phyloP scores from a whole-genome alignment of 2,888 invertebrate species.

The Hecatera dysodea region DNA sequence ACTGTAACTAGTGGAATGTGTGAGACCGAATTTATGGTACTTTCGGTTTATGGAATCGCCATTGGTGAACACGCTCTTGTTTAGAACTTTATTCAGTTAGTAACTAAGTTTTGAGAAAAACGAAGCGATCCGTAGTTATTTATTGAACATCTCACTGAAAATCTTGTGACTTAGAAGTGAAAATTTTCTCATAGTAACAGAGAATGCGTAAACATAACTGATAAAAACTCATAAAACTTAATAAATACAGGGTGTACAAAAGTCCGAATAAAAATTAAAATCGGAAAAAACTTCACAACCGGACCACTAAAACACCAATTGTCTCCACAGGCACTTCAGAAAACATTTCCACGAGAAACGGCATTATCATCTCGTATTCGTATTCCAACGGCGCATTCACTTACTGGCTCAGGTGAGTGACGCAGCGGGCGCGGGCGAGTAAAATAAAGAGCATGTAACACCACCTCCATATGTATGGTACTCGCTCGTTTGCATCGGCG shows the following conservation, averaged over 20 bases:
- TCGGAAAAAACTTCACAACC: neutral
- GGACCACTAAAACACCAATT: conserved; percentile 4
- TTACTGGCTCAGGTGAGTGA: conserved; percentile 68
- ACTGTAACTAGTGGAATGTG: conserved; percentile 41
- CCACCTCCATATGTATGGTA: conserved; percentile 70
- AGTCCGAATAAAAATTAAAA: neutral
- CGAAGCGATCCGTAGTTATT: conserved; percentile 21
- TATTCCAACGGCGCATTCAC: conserved; percentile 73
- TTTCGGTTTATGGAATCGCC: conserved; percentile 38
- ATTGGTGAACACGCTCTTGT: conserved; percentile 34
- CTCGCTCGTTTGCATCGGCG: conserved; percentile 65
- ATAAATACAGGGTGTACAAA: neutral
- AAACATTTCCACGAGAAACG: conserved; percentile 39
- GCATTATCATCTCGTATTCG: conserved; percentile 55
- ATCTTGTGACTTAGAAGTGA: conserved; percentile 2
- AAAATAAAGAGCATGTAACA: conserved; percentile 70
- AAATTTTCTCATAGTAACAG: neutral
- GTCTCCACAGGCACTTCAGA: conserved; percentile 31
- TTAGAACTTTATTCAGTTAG: conserved; percentile 34
- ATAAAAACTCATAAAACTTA: neutral
- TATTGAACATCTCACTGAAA: conserved; percentile 29
- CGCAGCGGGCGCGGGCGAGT: conserved; percentile 67
- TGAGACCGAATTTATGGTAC: conserved; percentile 42
- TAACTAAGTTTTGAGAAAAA: conserved; percentile 34
- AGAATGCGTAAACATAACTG: neutral